A percentile compares a stretch with the other conserved stretches of the same genome.
Conservation (phyloP, 1,140 invertebrate species). For the Gonatopus flavifemur region DNA sequence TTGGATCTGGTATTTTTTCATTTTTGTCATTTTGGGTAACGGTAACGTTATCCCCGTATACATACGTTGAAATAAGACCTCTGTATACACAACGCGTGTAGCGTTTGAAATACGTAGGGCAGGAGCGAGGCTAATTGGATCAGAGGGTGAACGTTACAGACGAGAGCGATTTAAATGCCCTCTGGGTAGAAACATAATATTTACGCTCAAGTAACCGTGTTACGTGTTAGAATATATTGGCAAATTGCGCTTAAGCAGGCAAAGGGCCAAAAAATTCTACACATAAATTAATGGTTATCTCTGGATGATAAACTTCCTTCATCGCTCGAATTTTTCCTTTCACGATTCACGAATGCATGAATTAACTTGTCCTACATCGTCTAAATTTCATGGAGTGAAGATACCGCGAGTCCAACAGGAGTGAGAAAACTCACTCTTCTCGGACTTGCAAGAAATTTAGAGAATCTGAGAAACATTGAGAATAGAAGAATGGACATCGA, state of each 20-base stretch:
- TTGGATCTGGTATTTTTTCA: too few species aligned
- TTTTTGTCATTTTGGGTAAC: too few species aligned
- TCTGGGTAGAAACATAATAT: conserved; percentile 26
- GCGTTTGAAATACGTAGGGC: conserved; percentile 4
- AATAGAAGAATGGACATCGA: neutral
- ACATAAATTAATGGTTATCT: conserved; percentile 11
- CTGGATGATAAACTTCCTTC: too few species aligned
- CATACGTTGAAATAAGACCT: too few species aligned
- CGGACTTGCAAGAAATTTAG: too few species aligned
- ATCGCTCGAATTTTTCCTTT: neutral
- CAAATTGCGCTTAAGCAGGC: conserved; percentile 15
- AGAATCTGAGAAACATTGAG: neutral
- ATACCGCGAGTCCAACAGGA: neutral
- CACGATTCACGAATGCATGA: neutral
- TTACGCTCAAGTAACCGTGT: conserved; percentile 27
- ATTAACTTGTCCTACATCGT: too few species aligned
- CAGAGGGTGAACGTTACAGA: conserved; percentile 26
- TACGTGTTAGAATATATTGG: conserved; percentile 11
- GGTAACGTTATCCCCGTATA: too few species aligned
- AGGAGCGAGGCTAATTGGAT: conserved; percentile 27
- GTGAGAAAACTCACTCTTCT: neutral
- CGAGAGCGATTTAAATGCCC: conserved; percentile 31
- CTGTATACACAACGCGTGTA: too few species aligned
- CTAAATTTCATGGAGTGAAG: too few species aligned
- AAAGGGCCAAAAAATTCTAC: conserved; percentile 10